These are phyloP conservation scores for Bugulina stolonifera DNA, from an alignment of 2,888 invertebrate species.

Conservation along the genomic window DNA sequence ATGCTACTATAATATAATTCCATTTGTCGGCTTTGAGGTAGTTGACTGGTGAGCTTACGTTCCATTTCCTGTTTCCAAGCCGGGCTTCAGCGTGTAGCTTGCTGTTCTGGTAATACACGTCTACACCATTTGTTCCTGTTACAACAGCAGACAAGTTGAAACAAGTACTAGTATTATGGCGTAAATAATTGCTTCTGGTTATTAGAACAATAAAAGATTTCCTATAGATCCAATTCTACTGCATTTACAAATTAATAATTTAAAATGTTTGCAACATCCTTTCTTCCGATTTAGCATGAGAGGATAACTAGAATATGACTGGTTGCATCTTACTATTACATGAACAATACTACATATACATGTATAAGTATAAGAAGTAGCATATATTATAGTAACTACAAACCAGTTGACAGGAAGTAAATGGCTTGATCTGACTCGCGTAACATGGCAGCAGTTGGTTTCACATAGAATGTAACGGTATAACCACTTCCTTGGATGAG, in stretches of 20 bases:
- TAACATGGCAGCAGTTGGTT: neutral
- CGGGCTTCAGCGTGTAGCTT: slow-evolving; percentile 38
- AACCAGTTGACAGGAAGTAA: slow-evolving; percentile 10
- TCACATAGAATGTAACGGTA: slow-evolving; percentile 13
- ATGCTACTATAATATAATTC: slow-evolving; percentile 4
- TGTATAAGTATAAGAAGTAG: too few species aligned
- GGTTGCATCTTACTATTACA: too few species aligned
- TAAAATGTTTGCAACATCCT: too few species aligned
- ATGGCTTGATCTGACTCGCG: neutral
- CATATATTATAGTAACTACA: neutral
- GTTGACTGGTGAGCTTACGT: neutral
- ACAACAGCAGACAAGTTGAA: neutral
- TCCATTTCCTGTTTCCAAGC: slow-evolving; percentile 27
- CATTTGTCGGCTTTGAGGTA: neutral
- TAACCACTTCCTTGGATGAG: neutral
- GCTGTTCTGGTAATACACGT: slow-evolving; percentile 40
- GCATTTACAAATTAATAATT: too few species aligned
- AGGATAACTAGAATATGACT: too few species aligned
- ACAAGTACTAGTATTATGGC: too few species aligned
- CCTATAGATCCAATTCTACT: too few species aligned
- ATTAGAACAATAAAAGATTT: too few species aligned
- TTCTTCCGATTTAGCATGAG: too few species aligned
- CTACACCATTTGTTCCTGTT: slow-evolving; percentile 11
- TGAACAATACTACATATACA: too few species aligned
- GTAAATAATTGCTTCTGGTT: too few species aligned